Percentiles rank a stretch among this genome's conserved stretches.
Conservation (phyloP, 2,113 vertebrate species). For the Vulpes vulpes region DNA sequence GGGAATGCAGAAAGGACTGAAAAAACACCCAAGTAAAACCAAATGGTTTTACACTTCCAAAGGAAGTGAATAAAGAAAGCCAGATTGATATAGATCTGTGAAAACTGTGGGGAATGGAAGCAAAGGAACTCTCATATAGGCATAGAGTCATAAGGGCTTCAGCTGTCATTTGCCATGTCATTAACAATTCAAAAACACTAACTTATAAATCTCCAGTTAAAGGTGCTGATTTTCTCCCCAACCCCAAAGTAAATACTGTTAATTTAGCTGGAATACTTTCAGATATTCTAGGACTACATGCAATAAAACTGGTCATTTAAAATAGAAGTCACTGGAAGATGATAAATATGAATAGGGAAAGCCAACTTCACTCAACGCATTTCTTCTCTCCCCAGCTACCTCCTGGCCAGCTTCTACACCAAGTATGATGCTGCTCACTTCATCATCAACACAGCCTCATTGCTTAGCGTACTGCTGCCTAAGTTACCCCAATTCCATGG, state of each 20-base stretch:
- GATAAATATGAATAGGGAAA: neutral
- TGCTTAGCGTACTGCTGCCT: slow-evolving; percentile 95
- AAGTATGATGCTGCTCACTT: slow-evolving; percentile 96
- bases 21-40: slow-evolving; percentile 52
- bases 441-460: slow-evolving; percentile 93
- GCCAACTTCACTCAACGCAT: neutral
- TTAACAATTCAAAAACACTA: slow-evolving; percentile 25
- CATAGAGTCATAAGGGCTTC: neutral
- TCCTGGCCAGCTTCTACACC: slow-evolving; percentile 97
- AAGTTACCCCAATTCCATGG: slow-evolving; percentile 97
- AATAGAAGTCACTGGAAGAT: slow-evolving; percentile 27
- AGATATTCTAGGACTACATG: slow-evolving; percentile 41
- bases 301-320: slow-evolving; percentile 62
- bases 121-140: neutral
- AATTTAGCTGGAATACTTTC: slow-evolving; percentile 43
- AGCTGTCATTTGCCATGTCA: slow-evolving; percentile 36
- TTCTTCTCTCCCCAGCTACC: slow-evolving; percentile 88
- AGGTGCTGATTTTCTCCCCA: slow-evolving; percentile 50
- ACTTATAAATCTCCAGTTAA: slow-evolving; percentile 50
- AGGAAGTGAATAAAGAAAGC: slow-evolving; percentile 61
- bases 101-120: slow-evolving; percentile 57
- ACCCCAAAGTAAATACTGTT: slow-evolving; percentile 45
- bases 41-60: slow-evolving; percentile 66
- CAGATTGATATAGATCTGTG: slow-evolving; percentile 37
- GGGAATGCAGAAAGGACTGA: slow-evolving; percentile 35